Evolutionary conservation across 1,140 invertebrate species (phyloP).

Genomic region (Drosophila funebris): DNA sequence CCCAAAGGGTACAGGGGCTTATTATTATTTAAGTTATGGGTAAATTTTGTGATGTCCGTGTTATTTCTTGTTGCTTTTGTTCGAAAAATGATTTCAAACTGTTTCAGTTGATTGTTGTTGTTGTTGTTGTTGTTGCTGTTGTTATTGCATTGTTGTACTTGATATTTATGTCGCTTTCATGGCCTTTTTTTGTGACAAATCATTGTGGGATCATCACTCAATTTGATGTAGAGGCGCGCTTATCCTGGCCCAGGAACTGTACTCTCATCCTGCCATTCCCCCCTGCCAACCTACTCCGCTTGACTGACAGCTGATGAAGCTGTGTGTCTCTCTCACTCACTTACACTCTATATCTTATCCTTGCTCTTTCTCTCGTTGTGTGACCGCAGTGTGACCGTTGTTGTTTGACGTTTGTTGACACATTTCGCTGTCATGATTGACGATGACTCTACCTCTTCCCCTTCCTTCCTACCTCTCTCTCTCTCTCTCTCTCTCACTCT

Average conservation of each 20-base stretch:
- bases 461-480: neutral
- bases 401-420: slow-evolving; percentile 74
- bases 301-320: slow-evolving; percentile 68
- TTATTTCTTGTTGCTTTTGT: neutral
- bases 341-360: neutral
- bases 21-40: neutral
- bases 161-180: slow-evolving; percentile 8
- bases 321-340: slow-evolving; percentile 3
- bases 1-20: no score
- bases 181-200: slow-evolving; percentile 59
- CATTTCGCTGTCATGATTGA: slow-evolving; percentile 80
- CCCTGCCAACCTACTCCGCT: neutral
- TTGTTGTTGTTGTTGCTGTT: neutral
- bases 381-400: slow-evolving; percentile 52
- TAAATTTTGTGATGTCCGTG: neutral
- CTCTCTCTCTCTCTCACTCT: slow-evolving; percentile 9
- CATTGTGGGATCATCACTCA: slow-evolving; percentile 74
- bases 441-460: slow-evolving; percentile 38
- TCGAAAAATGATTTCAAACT: neutral
- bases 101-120: neutral
- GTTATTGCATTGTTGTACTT: neutral
- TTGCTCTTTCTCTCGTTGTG: slow-evolving; percentile 5
- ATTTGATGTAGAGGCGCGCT: slow-evolving; percentile 58
- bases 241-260: slow-evolving; percentile 43
- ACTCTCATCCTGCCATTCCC: slow-evolving; percentile 5